Conservation (phyloP, 1,140 invertebrate species). For the Sminthurinus signatus region DNA sequence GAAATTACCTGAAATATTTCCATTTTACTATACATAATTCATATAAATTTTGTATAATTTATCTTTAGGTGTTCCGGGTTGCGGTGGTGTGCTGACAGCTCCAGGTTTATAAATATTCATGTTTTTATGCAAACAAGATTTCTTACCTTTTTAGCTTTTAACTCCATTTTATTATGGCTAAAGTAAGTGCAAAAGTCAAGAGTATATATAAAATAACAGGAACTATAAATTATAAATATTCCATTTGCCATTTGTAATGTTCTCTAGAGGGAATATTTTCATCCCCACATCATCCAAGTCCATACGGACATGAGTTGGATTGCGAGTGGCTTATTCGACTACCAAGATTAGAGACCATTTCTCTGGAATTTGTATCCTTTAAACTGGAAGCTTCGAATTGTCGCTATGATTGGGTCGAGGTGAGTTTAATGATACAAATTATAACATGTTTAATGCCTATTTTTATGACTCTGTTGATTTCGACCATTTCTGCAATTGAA, state of each 20-base stretch:
- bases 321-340: constrained; percentile 73
- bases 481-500: too few species aligned
- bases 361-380: constrained; percentile 59
- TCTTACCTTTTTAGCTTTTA: too few species aligned
- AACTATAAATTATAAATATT: neutral
- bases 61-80: constrained; percentile 61
- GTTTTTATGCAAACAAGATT: too few species aligned
- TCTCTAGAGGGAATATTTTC: neutral
- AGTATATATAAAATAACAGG: neutral
- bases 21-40: constrained; percentile 1
- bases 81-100: constrained; percentile 66
- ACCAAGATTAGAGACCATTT: constrained; percentile 54
- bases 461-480: too few species aligned
- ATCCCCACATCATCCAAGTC: constrained; percentile 53
- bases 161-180: too few species aligned
- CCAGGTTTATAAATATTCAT: neutral
- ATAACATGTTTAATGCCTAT: too few species aligned
- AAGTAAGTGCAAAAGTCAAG: too few species aligned
- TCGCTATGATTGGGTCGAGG: constrained; percentile 59
- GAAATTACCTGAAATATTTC: neutral
- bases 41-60: neutral
- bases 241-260: neutral
- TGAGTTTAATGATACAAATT: too few species aligned
- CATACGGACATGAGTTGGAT: constrained; percentile 55
- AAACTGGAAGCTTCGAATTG: constrained; percentile 58